Evolutionary conservation across 2,113 vertebrate genomes (phyloP).

Genomic region (Pseudolaguvia tuberculata): DNA sequence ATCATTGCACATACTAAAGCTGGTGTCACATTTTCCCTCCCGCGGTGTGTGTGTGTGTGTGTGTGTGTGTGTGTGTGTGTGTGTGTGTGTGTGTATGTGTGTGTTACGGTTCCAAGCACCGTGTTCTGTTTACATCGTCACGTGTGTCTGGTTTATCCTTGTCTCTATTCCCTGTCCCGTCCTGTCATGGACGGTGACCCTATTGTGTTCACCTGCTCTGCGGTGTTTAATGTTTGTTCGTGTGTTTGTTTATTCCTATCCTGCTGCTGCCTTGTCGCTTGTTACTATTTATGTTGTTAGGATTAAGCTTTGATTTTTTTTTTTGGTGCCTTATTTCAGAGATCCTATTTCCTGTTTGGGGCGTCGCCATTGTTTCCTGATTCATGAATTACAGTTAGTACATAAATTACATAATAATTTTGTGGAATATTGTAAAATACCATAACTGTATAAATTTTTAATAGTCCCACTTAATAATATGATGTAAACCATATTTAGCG

Average conservation of each 20-base stretch:
- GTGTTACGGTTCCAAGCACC: neutral
- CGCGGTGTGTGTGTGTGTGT: no score
- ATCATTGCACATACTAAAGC: neutral
- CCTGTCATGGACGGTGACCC: neutral
- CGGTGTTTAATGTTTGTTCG: neutral
- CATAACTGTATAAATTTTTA: no score
- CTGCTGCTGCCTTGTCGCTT: neutral
- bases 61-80: no score
- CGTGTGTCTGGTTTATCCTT: neutral
- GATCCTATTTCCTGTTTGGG: neutral
- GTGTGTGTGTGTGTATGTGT: no score
- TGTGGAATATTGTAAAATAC: no score
- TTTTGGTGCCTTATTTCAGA: neutral
- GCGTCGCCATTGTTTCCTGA: neutral
- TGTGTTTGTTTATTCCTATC: neutral
- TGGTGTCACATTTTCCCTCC: neutral
- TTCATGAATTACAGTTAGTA: neutral
- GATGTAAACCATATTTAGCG: no score
- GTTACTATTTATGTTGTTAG: conserved; percentile 5
- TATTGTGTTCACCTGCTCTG: neutral
- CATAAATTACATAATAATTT: neutral
- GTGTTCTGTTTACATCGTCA: neutral
- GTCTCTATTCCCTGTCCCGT: neutral
- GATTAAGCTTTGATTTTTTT: neutral
- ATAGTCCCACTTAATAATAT: no score